These are phyloP conservation scores for Spilarctia lutea DNA, from an alignment of 2,888 invertebrate genomes.

Conservation along the genomic window DNA sequence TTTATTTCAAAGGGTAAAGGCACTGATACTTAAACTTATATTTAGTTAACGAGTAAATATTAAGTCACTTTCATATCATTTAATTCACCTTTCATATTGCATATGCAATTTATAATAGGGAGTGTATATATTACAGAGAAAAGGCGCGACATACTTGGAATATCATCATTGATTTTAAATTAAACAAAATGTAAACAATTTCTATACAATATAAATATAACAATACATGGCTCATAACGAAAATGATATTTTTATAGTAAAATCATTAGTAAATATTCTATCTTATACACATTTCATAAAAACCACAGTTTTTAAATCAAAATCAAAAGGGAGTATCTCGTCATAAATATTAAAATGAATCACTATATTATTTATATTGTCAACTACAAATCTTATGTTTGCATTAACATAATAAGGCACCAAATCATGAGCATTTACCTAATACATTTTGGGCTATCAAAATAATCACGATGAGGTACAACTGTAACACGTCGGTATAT, in stretches of 20 bases:
- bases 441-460: conserved; percentile 38
- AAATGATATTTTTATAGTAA: conserved; percentile 39
- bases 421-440: conserved; percentile 63
- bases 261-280: conserved; percentile 40
- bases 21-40: conserved; percentile 78
- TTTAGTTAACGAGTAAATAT: conserved; percentile 42
- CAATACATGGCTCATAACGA: conserved; percentile 26
- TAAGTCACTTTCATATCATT: conserved; percentile 34
- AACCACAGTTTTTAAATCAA: conserved; percentile 31
- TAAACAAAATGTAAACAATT: conserved; percentile 34
- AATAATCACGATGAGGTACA: conserved; percentile 38
- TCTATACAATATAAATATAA: conserved; percentile 32
- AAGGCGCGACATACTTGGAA: conserved; percentile 38
- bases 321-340: conserved; percentile 48
- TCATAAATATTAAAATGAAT: conserved; percentile 58
- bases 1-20: conserved; percentile 76
- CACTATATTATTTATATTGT: conserved; percentile 42
- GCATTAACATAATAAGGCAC: conserved; percentile 70
- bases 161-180: conserved; percentile 40
- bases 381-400: conserved; percentile 52
- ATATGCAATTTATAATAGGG: conserved; percentile 10
- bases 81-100: conserved; percentile 15
- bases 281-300: conserved; percentile 43
- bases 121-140: conserved; percentile 38
- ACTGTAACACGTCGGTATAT: conserved; percentile 47